A percentile compares a stretch with the other conserved stretches of the same genome.
Conservation (phyloP, 2,888 invertebrate species). For the Abscondita cerata region DNA sequence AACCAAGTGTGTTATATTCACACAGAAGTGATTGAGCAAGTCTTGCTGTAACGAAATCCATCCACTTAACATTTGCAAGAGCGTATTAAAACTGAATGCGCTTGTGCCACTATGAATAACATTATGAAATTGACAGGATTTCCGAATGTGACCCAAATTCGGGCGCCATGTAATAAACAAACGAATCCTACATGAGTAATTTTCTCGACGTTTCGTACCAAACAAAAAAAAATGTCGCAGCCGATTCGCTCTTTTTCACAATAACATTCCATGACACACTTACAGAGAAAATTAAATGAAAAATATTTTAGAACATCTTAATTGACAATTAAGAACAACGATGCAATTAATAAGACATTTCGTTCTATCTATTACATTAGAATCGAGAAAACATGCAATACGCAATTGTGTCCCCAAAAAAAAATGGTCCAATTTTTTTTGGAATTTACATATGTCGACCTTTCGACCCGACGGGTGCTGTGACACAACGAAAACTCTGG, state of each 20-base stretch:
- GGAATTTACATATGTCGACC: no score
- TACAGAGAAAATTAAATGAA: background rate
- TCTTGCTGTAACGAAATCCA: conserved; percentile 35
- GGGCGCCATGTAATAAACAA: conserved; percentile 24
- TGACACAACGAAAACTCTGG: no score
- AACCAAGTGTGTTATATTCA: conserved; percentile 30
- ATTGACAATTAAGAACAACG: conserved; percentile 9
- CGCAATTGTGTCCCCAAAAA: no score
- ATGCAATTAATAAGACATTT: conserved; percentile 7
- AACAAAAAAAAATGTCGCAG: no score
- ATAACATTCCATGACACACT: conserved; percentile 9
- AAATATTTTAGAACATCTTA: conserved; percentile 7
- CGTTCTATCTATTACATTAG: conserved; percentile 2
- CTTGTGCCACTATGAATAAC: conserved; percentile 21
- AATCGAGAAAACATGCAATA: conserved; percentile 9
- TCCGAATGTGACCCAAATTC: conserved; percentile 38
- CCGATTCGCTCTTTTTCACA: no score
- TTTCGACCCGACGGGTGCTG: no score
- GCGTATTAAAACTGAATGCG: conserved; percentile 31
- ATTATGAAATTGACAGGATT: conserved; percentile 38
- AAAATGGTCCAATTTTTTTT: no score
- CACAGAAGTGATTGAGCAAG: conserved; percentile 32
- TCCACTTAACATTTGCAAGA: conserved; percentile 37
- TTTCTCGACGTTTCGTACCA: background rate
- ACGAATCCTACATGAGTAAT: conserved; percentile 13